These are phyloP conservation scores for Pyralis farinalis DNA, from an alignment of 2,888 invertebrate genomes.

Conservation along the genomic window DNA sequence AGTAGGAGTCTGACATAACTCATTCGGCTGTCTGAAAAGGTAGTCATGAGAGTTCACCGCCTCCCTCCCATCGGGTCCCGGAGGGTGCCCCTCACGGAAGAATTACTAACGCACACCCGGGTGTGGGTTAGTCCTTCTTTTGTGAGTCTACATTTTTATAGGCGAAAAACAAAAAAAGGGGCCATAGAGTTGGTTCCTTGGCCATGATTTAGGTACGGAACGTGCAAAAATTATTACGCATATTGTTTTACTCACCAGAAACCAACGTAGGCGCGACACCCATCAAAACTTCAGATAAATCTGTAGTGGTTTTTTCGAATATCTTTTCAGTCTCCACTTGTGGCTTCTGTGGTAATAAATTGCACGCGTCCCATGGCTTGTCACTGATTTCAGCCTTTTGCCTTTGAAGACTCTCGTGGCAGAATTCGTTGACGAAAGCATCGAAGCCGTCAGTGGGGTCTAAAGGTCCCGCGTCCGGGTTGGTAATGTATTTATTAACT, in stretches of 20 bases:
- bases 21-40: too few relatives aligned
- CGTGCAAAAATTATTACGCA: too few relatives aligned
- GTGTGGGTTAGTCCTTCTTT: too few relatives aligned
- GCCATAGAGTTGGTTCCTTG: too few relatives aligned
- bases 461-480: conserved; percentile 15
- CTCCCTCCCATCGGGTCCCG: too few relatives aligned
- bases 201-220: too few relatives aligned
- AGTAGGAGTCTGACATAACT: too few relatives aligned
- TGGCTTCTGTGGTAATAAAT: conserved; percentile 50
- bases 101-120: too few relatives aligned
- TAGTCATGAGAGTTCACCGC: too few relatives aligned
- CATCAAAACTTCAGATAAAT: conserved; percentile 49
- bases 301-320: conserved; percentile 33
- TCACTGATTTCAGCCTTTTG: conserved; percentile 42
- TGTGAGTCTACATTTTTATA: too few relatives aligned
- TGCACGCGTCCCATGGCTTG: conserved; percentile 63
- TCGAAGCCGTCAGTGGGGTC: conserved; percentile 47
- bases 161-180: too few relatives aligned
- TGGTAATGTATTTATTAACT: conserved; percentile 31
- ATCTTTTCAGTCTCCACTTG: conserved; percentile 32
- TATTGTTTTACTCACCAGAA: conserved; percentile 46
- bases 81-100: too few relatives aligned
- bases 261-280: conserved; percentile 43
- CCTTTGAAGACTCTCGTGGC: conserved; percentile 43
- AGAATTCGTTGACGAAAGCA: conserved; percentile 55